Evolutionary conservation across 2,888 invertebrate genomes (phyloP), one percentile per base, ranked within the genome.

Genomic region (Plebejus anna): DNA sequence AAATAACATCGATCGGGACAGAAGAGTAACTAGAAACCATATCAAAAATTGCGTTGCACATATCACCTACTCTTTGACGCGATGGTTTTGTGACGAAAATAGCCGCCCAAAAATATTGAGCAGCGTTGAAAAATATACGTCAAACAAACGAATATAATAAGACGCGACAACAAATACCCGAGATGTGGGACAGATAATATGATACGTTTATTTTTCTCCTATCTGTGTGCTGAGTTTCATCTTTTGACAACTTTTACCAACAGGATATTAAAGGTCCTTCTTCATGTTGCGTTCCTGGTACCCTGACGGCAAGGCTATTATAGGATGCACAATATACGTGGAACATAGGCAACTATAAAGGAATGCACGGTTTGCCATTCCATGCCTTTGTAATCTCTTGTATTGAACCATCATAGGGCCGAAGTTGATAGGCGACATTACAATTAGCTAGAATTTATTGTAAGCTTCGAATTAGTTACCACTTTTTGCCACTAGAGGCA

Each of bases 41-140:
- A 47, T 47, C 7, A n/a, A 61, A 61, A 61, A 11, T 76, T 57
- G 66, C 1, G 32, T 1, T 32, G 22, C 66, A 36, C 70, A 75
- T 66, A 22, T 55, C 70, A 75, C 75, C 75, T 86, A 85, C 47
- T 90, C 91, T 88, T 83, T 89, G 88, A 77, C 77, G 85, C 87
- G 88, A 72, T 88, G 87, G 86, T 85, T 86, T 84, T 79, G 85
- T 82, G 82, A 87, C 89, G 75, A 87, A 92, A 93, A 92, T 93
- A 93, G 87, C 83, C 82, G 84, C 84, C 87, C 85, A 85, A 90
- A 91, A 91, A 92, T 92, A 93, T 92, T 92, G 90, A 91, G 86
- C 87, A 86, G 88, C 86, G 90, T 91, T 90, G 91, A 92, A 90
- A 91, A 90, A 90, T 90, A 91, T 87, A 88, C 87, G 90, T 91